Conservation (phyloP, 2,888 invertebrate species). For the Invenusta paracnida region DNA sequence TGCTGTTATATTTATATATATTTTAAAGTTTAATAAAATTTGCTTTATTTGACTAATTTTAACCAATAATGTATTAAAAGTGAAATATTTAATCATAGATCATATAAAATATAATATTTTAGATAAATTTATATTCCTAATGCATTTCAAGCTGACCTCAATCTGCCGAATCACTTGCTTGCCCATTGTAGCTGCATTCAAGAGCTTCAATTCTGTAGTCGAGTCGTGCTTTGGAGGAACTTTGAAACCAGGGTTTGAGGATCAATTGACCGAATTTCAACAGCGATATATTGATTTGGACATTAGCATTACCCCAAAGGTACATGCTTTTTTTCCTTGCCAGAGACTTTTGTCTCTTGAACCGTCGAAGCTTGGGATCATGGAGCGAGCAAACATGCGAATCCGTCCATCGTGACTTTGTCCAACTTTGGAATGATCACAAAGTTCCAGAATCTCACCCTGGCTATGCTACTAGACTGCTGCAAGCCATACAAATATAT, state of each 20-base stretch:
- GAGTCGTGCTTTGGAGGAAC: not conserved
- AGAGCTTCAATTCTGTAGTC: not conserved
- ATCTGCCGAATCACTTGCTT: not conserved
- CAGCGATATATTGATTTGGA: not conserved
- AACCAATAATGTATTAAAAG: too few relatives aligned
- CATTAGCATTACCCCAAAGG: not conserved
- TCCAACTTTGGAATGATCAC: too few relatives aligned
- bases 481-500: not conserved
- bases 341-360: not conserved
- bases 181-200: not conserved
- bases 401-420: too few relatives aligned
- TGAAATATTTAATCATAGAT: too few relatives aligned
- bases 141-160: not conserved
- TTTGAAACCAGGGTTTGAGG: not conserved
- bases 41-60: too few relatives aligned
- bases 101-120: too few relatives aligned
- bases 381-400: not conserved
- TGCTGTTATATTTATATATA: too few relatives aligned
- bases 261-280: not conserved
- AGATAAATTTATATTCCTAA: too few relatives aligned
- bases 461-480: too few relatives aligned
- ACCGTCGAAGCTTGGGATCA: not conserved
- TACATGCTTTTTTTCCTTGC: not conserved
- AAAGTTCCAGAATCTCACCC: too few relatives aligned
- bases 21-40: too few relatives aligned